phyloP scores from a whole-genome alignment of 2,888 invertebrate species.

The Pimpla rufipes region DNA sequence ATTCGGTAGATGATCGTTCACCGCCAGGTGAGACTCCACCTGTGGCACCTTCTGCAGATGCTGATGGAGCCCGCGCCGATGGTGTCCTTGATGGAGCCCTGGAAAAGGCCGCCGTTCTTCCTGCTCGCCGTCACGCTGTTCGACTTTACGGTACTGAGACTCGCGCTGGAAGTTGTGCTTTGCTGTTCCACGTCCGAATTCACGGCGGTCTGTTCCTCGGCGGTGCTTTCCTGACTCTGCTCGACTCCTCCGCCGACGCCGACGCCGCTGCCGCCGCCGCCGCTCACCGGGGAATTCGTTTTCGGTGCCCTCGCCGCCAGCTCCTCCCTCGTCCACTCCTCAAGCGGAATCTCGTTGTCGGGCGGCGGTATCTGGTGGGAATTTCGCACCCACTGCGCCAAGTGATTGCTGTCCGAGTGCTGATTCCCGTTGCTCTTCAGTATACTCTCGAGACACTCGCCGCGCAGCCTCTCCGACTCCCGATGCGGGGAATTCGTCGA shows the following conservation, averaged over 20 bases:
- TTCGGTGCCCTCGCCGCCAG: constrained; percentile 81
- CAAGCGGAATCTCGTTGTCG: constrained; percentile 80
- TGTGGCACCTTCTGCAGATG: constrained; percentile 84
- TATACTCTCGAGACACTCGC: constrained; percentile 71
- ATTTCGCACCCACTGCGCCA: constrained; percentile 83
- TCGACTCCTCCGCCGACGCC: too few relatives aligned
- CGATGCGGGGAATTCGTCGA: constrained; percentile 66
- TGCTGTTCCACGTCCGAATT: constrained; percentile 83
- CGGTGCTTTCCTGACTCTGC: constrained; percentile 61
- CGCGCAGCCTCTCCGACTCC: constrained; percentile 64
- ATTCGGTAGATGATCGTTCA: constrained; percentile 62
- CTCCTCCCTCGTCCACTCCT: constrained; percentile 83
- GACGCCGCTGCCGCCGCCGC: too few relatives aligned
- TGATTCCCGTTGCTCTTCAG: constrained; percentile 68
- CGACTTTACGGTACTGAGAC: constrained; percentile 83
- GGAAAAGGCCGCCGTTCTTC: constrained; percentile 79
- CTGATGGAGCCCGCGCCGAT: constrained; percentile 79
- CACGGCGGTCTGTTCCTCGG: constrained; percentile 77
- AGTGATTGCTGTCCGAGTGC: constrained; percentile 77
- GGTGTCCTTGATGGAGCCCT: constrained; percentile 75
- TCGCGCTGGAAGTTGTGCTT: constrained; percentile 83
- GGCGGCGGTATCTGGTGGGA: constrained; percentile 83
- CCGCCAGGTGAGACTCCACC: constrained; percentile 77
- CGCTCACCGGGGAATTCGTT: constrained; percentile 70
- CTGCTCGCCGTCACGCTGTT: constrained; percentile 76